These are phyloP conservation scores for Lordiphosa clarofinis DNA, from an alignment of 1,140 invertebrate genomes.

Conservation along the genomic window DNA sequence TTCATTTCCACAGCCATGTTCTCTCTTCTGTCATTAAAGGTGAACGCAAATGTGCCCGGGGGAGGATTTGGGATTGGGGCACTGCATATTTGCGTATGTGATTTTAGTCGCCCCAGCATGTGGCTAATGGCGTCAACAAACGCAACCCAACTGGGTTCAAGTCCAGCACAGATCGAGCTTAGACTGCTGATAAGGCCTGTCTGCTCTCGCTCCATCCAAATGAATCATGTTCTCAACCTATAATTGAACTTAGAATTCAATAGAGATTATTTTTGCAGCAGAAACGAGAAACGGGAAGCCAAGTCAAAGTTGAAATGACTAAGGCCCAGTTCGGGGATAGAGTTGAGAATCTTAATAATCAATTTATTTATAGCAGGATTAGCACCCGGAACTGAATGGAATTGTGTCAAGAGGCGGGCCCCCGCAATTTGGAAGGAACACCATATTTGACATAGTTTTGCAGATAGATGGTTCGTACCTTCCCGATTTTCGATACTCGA, in stretches of 20 bases:
- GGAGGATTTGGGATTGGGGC: constrained; percentile 11
- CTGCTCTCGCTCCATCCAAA: constrained; percentile 48
- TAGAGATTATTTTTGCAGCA: constrained; percentile 49
- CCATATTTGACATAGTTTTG: too few species aligned
- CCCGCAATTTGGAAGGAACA: too few species aligned
- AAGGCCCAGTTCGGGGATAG: too few species aligned
- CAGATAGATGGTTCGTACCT: too few species aligned
- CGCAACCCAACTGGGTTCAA: constrained; percentile 20
- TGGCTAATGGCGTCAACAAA: constrained; percentile 68
- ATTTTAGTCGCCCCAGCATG: constrained; percentile 19
- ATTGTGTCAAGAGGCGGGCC: too few species aligned
- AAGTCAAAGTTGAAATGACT: too few species aligned
- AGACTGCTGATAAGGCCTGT: constrained; percentile 4
- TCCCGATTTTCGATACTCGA: too few species aligned
- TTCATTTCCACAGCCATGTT: constrained; percentile 16
- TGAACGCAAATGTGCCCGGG: too few species aligned
- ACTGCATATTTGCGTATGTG: not conserved
- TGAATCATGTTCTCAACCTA: constrained; percentile 76
- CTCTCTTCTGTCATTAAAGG: constrained; percentile 15
- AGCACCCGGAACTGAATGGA: too few species aligned
- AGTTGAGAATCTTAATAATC: too few species aligned
- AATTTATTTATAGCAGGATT: too few species aligned
- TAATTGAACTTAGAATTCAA: constrained; percentile 69
- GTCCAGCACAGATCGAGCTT: not conserved
- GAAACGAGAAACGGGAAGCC: too few species aligned